A percentile compares a stretch with the other conserved stretches of the same genome.
These are phyloP conservation scores for Corythornis cristatus DNA, from an alignment of 2,113 vertebrate species.

Conservation along the genomic window DNA sequence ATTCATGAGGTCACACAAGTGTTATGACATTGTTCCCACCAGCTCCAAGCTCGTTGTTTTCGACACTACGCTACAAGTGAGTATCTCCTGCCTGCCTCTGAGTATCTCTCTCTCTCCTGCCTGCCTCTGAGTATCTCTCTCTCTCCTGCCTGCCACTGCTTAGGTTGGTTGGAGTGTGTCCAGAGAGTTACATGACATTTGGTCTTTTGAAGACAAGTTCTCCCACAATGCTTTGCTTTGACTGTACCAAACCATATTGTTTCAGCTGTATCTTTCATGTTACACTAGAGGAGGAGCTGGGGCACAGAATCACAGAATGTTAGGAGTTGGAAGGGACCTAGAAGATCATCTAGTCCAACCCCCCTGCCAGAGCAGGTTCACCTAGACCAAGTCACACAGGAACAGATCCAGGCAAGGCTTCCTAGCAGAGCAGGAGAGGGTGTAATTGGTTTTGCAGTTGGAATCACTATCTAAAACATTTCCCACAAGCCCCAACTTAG, in stretches of 20 bases:
- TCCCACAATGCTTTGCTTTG: background rate
- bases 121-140: too few species aligned
- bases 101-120: too few species aligned
- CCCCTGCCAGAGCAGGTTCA: too few species aligned
- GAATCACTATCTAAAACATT: background rate
- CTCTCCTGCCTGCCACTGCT: too few species aligned
- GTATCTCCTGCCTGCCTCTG: background rate
- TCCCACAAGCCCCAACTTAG: background rate
- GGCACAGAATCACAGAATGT: too few species aligned
- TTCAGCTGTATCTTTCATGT: background rate
- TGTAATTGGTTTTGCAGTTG: background rate
- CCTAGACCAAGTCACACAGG: too few species aligned
- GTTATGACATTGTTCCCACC: conserved; percentile 97
- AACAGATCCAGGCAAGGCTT: background rate
- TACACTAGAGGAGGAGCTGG: background rate
- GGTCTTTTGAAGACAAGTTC: background rate
- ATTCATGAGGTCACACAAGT: conserved; percentile 98
- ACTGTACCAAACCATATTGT: background rate
- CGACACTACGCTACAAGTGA: conserved; percentile 94
- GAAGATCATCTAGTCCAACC: too few species aligned
- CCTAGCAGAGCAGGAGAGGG: background rate
- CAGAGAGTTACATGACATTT: background rate
- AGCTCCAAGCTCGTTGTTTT: conserved; percentile 99
- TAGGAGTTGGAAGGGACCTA: too few species aligned
- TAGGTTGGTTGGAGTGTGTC: too few species aligned